phyloP scores from a whole-genome alignment of 2,797 vertebrate genomes.

The Sandelia bainsii region DNA sequence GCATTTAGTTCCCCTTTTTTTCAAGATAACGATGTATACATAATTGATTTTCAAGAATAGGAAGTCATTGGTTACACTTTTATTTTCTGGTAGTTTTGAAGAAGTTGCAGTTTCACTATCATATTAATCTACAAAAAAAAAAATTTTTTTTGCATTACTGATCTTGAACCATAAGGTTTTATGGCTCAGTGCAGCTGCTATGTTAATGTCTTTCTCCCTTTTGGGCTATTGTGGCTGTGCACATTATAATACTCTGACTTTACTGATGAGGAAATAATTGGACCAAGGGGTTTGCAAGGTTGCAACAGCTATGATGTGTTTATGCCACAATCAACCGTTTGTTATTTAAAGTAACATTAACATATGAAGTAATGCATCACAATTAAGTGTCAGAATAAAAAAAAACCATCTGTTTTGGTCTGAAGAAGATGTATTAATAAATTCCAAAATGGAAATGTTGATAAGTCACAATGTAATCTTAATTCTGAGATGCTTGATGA shows the following conservation, averaged over 20 bases:
- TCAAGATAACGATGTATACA: background rate
- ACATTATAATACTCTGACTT: constrained; percentile 33
- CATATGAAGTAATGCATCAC: too few relatives aligned
- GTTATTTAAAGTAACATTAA: too few relatives aligned
- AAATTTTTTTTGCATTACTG: constrained; percentile 17
- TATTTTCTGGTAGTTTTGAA: constrained; percentile 3
- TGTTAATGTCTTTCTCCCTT: constrained; percentile 40
- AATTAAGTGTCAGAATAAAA: background rate
- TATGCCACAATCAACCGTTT: background rate
- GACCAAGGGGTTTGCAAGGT: constrained; percentile 14
- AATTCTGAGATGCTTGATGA: constrained; percentile 37
- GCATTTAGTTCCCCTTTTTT: background rate
- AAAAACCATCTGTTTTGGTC: background rate
- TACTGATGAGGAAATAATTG: constrained; percentile 35
- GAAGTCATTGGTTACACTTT: background rate
- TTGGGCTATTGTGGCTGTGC: constrained; percentile 16
- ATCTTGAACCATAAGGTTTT: constrained; percentile 18
- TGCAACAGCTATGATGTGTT: constrained; percentile 23
- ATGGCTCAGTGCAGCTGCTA: constrained; percentile 23
- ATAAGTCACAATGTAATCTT: constrained; percentile 22
- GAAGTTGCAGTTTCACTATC: background rate
- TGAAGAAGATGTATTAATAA: background rate
- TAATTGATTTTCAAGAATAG: background rate
- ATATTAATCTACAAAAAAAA: background rate
- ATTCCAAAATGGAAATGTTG: constrained; percentile 23